These are phyloP conservation scores for Dasypogon diadema DNA, from an alignment of 2,888 invertebrate species.

Conservation along the genomic window DNA sequence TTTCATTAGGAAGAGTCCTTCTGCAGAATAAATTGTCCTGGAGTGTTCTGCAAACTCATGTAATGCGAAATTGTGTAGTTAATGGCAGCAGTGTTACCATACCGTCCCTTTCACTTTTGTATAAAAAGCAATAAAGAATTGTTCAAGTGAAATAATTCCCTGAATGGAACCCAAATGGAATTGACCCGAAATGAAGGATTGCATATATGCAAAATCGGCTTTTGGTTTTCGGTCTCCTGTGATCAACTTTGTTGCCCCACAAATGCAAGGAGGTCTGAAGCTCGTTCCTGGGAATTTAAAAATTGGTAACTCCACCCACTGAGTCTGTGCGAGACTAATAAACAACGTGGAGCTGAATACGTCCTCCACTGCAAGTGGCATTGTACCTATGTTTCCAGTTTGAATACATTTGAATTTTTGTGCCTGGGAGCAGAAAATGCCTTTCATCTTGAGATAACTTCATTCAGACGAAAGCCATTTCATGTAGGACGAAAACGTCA, in stretches of 20 bases:
- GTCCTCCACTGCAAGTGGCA: conserved; percentile 7
- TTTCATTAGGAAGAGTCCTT: not conserved
- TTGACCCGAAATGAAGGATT: no score
- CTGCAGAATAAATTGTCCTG: not conserved
- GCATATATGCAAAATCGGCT: no score
- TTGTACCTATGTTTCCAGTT: not conserved
- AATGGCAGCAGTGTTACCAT: not conserved
- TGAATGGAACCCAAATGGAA: no score
- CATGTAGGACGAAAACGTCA: not conserved
- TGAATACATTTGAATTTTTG: conserved; percentile 35
- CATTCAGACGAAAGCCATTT: not conserved
- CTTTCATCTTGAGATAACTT: conserved; percentile 32
- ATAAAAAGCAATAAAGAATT: not conserved
- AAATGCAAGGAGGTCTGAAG: not conserved
- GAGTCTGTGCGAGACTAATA: not conserved
- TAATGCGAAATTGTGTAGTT: not conserved
- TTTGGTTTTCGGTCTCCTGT: no score
- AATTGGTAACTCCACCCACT: not conserved
- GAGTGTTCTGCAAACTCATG: not conserved
- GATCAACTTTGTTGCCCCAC: not conserved
- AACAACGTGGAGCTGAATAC: conserved; percentile 16
- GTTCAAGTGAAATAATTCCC: no score
- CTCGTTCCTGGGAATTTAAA: conserved; percentile 19
- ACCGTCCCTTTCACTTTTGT: not conserved
- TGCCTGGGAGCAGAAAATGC: conserved; percentile 8